Evolutionary conservation across 1,140 invertebrate genomes (phyloP).

Genomic region (Lanistes nyassanus): DNA sequence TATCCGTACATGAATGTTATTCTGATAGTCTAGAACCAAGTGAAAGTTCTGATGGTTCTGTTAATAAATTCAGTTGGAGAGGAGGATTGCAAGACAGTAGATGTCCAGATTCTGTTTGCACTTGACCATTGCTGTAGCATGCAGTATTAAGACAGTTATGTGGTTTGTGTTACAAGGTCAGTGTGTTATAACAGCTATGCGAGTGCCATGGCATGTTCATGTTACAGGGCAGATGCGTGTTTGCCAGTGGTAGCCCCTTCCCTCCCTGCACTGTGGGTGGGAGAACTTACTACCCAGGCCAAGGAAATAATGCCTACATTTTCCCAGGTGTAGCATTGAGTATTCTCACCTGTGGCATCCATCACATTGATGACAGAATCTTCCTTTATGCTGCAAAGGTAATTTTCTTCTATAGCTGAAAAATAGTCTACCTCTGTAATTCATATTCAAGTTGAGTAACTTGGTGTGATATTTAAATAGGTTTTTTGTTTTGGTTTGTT

Average conservation of each 20-base stretch:
- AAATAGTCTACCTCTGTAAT: not conserved
- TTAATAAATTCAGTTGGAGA: too few relatives aligned
- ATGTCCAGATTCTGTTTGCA: too few relatives aligned
- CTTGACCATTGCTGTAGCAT: too few relatives aligned
- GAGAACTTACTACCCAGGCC: slow-evolving; percentile 58
- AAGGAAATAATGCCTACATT: slow-evolving; percentile 68
- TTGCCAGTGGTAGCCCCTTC: slow-evolving; percentile 68
- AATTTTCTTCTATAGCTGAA: not conserved
- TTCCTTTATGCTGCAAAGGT: slow-evolving; percentile 66
- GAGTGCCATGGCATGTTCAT: too few relatives aligned
- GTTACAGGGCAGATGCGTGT: slow-evolving; percentile 61
- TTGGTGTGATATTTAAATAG: not conserved
- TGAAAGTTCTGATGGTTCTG: too few relatives aligned
- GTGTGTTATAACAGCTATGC: too few relatives aligned
- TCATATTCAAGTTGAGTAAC: not conserved
- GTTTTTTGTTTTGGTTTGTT: not conserved
- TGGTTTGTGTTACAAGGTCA: too few relatives aligned
- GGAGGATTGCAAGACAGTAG: too few relatives aligned
- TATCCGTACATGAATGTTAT: too few relatives aligned
- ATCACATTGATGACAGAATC: slow-evolving; percentile 61
- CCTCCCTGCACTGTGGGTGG: slow-evolving; percentile 53
- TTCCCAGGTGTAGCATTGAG: slow-evolving; percentile 66
- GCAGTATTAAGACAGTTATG: too few relatives aligned
- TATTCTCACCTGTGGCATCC: slow-evolving; percentile 56
- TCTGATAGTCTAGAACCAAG: too few relatives aligned